Evolutionary conservation across 2,888 invertebrate species (phyloP).

Genomic region (Mylabris sibirica): DNA sequence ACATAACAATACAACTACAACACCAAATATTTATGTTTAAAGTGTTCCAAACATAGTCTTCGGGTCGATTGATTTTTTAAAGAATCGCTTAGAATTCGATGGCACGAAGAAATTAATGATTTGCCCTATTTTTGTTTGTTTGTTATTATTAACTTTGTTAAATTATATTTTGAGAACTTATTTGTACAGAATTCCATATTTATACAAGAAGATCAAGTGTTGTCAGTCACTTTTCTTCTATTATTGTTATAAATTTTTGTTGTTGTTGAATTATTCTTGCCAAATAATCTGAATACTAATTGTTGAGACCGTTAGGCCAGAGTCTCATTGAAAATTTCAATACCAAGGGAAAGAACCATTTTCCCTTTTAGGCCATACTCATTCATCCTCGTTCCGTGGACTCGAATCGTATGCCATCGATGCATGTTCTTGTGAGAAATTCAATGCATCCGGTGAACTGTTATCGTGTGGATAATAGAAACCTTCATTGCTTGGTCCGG

Average conservation of each 20-base stretch:
- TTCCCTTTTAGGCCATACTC: conserved; percentile 70
- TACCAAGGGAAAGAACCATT: conserved; percentile 57
- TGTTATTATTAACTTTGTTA: conserved; percentile 10
- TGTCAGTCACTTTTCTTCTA: neutral
- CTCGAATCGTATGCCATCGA: conserved; percentile 68
- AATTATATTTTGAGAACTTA: conserved; percentile 11
- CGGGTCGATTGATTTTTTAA: conserved; percentile 52
- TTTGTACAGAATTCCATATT: conserved; percentile 23
- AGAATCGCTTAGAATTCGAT: conserved; percentile 47
- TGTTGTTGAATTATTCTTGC: neutral
- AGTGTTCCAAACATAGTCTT: conserved; percentile 48
- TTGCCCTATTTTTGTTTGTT: conserved; percentile 2
- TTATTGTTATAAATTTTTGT: too few relatives aligned
- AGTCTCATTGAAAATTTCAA: conserved; percentile 41
- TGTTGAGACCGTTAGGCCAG: neutral
- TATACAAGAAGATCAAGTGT: conserved; percentile 14
- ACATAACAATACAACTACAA: conserved; percentile 63
- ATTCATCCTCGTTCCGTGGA: conserved; percentile 80
- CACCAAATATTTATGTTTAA: conserved; percentile 54
- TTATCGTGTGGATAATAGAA: conserved; percentile 75
- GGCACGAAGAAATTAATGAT: conserved; percentile 54
- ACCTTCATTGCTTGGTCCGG: conserved; percentile 62
- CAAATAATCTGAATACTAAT: conserved; percentile 14
- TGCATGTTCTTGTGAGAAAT: conserved; percentile 75
- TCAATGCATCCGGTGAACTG: conserved; percentile 72